Evolutionary conservation across 2,113 vertebrate genomes (phyloP).

Genomic region (Mustelus asterias): DNA sequence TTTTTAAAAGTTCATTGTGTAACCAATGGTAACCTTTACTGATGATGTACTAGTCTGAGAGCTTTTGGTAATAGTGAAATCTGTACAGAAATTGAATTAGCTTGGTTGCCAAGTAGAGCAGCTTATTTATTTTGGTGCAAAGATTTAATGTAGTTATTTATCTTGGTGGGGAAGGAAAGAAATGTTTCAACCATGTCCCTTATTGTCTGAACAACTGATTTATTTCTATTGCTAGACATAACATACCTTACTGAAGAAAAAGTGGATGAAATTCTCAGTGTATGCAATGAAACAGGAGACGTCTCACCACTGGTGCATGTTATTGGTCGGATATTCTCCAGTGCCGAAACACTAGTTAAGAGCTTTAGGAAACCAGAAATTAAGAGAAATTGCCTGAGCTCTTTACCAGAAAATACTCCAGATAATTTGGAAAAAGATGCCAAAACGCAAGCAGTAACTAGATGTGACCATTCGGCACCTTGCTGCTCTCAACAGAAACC

Average conservation of each 20-base stretch:
- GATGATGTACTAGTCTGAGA: neutral
- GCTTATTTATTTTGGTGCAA: neutral
- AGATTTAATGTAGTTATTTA: neutral
- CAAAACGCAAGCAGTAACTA: constrained; percentile 73
- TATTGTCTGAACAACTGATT: neutral
- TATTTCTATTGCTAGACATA: constrained; percentile 28
- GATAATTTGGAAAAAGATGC: constrained; percentile 97
- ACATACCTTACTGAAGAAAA: constrained; percentile 39
- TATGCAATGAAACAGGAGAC: constrained; percentile 30
- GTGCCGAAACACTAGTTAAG: constrained; percentile 35
- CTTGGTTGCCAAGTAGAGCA: neutral
- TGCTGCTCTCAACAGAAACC: constrained; percentile 28
- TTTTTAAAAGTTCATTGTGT: neutral
- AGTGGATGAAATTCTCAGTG: constrained; percentile 37
- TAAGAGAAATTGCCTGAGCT: constrained; percentile 74
- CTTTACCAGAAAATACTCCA: constrained; percentile 87
- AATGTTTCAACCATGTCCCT: neutral
- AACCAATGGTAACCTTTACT: neutral
- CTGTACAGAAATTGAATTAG: neutral
- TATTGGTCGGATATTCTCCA: constrained; percentile 38
- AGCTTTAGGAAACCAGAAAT: constrained; percentile 35
- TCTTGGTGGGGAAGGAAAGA: neutral
- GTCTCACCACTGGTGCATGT: constrained; percentile 36
- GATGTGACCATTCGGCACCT: constrained; percentile 44
- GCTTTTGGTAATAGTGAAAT: neutral